Conservation (phyloP, 2,113 vertebrate genomes). For the Aptenodytes patagonicus region DNA sequence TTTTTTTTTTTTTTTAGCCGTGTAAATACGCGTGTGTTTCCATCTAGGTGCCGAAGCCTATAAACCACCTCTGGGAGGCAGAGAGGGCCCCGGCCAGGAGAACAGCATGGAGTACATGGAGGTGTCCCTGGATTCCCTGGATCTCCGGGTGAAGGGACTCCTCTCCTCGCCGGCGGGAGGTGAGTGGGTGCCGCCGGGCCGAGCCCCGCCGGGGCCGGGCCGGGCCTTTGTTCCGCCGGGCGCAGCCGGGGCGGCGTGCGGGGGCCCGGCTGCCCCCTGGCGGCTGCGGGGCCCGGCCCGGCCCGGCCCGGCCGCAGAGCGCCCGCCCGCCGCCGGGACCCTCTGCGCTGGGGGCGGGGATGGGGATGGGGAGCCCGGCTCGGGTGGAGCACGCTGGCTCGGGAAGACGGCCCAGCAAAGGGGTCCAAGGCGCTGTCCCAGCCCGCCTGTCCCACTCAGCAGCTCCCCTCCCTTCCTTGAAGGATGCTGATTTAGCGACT, state of each 20-base stretch:
- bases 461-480: not conserved
- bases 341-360: no score
- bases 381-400: not conserved
- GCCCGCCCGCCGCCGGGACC: not conserved
- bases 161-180: conserved; percentile 82
- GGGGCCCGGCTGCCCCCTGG: conserved; percentile 66
- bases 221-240: conserved; percentile 16
- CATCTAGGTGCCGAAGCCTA: conserved; percentile 68
- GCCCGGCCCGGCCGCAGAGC: not conserved
- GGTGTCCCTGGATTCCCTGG: conserved; percentile 88
- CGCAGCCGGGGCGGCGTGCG: not conserved
- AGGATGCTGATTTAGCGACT: not conserved
- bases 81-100: conserved; percentile 54
- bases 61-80: conserved; percentile 69
- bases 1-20: not conserved
- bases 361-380: not conserved
- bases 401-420: not conserved
- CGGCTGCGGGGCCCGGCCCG: no score
- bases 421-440: not conserved
- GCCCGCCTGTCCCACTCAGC: no score
- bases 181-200: conserved; percentile 44
- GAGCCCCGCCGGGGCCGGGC: not conserved
- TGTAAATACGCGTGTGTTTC: not conserved
- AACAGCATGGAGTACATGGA: conserved; percentile 86
- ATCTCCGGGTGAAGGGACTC: conserved; percentile 86